Evolutionary conservation across 2,888 invertebrate genomes (phyloP).

Genomic region (Conistra vaccinii): DNA sequence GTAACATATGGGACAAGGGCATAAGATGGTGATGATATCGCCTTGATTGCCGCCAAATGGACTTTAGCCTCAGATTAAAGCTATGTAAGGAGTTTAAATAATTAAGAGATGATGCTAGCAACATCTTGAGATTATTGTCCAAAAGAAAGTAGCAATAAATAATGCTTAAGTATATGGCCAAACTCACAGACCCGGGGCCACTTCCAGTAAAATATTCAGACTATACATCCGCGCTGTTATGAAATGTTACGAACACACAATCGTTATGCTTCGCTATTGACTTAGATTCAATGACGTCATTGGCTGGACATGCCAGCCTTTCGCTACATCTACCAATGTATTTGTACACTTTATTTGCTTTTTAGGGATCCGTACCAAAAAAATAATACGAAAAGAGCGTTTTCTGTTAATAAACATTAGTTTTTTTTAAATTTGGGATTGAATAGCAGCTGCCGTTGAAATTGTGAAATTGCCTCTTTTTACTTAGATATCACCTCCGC

Average conservation of each 20-base stretch:
- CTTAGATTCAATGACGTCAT: slow-evolving; percentile 83
- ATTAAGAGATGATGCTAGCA: neutral
- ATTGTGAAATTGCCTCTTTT: neutral
- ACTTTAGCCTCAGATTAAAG: neutral
- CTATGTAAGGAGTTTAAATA: neutral
- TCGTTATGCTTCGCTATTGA: slow-evolving; percentile 81
- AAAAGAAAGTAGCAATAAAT: neutral
- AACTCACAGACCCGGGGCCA: neutral
- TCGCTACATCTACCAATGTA: slow-evolving; percentile 53
- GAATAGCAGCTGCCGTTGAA: neutral
- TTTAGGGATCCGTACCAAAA: slow-evolving; percentile 15
- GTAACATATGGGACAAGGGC: no score
- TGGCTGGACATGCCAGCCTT: slow-evolving; percentile 62
- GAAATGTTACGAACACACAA: slow-evolving; percentile 82
- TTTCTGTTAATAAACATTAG: neutral
- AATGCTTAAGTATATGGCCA: neutral
- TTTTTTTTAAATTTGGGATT: neutral
- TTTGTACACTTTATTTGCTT: slow-evolving; percentile 28
- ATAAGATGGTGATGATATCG: no score
- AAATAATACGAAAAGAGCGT: neutral
- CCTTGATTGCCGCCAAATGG: neutral
- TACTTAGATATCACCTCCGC: no score
- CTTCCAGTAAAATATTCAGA: slow-evolving; percentile 63
- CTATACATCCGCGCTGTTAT: slow-evolving; percentile 72
- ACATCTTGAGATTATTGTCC: neutral